Evolutionary conservation across 2,888 invertebrate species (phyloP).

Genomic region (Melanotus villosus): DNA sequence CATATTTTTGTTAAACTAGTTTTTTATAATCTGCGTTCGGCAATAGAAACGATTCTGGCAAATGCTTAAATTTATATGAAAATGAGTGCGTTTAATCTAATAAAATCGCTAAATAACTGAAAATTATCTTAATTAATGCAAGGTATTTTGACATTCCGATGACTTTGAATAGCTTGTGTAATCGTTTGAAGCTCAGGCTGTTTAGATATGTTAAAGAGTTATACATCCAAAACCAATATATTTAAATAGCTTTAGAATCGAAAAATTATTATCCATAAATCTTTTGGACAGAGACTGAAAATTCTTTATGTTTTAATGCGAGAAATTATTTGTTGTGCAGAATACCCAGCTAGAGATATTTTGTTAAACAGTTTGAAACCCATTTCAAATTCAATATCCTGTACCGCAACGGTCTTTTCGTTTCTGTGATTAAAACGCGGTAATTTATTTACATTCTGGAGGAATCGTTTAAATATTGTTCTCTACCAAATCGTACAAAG

Average conservation of each 20-base stretch:
- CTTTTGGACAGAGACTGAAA: neutral
- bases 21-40: too few species aligned
- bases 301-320: neutral
- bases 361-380: neutral
- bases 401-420: neutral
- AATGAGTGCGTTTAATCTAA: neutral
- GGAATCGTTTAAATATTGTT: slow-evolving; percentile 10
- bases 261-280: neutral
- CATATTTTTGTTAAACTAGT: too few species aligned
- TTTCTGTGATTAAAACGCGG: neutral
- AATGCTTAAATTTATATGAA: neutral
- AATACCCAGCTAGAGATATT: neutral
- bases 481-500: slow-evolving; percentile 6
- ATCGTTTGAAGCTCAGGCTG: too few species aligned
- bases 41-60: too few species aligned
- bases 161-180: too few species aligned
- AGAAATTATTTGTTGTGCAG: neutral
- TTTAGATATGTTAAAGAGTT: too few species aligned
- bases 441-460: neutral
- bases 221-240: neutral
- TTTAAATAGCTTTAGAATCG: neutral
- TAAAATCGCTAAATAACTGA: neutral
- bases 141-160: neutral
- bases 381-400: neutral
- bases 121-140: neutral